These are phyloP conservation scores for Mus caroli DNA, from an alignment of 2,797 vertebrate species.

Conservation along the genomic window DNA sequence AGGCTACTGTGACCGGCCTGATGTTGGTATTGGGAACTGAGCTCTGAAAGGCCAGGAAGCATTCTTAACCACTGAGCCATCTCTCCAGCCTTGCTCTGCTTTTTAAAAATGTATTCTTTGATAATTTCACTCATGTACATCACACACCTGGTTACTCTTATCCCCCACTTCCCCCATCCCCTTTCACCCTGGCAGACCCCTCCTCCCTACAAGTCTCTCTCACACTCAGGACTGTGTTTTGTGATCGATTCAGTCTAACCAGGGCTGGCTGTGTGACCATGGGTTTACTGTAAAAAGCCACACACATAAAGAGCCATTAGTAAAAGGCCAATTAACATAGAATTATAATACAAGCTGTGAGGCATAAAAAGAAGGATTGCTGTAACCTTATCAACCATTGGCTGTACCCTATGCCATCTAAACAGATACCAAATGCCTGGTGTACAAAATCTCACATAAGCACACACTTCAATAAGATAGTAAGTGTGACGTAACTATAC, in stretches of 20 bases:
- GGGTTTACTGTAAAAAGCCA: slow-evolving; percentile 73
- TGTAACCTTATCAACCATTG: slow-evolving; percentile 87
- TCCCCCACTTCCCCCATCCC: no score
- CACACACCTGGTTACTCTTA: neutral
- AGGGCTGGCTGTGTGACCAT: neutral
- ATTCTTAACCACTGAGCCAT: neutral
- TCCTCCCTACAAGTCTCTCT: neutral
- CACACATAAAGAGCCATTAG: slow-evolving; percentile 69
- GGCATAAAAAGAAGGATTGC: slow-evolving; percentile 82
- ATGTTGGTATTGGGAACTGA: neutral
- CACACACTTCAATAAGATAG: slow-evolving; percentile 89
- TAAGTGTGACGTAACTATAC: slow-evolving; percentile 88
- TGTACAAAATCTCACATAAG: slow-evolving; percentile 95
- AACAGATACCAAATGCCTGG: slow-evolving; percentile 88
- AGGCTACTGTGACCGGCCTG: neutral
- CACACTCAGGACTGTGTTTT: neutral
- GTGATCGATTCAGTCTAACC: neutral
- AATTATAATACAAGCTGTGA: slow-evolving; percentile 85
- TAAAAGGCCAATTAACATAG: slow-evolving; percentile 85
- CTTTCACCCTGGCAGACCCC: neutral
- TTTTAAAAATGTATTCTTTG: neutral
- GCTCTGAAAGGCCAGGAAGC: neutral
- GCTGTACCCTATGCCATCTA: slow-evolving; percentile 88
- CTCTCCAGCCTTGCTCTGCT: neutral
- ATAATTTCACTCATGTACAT: neutral